phyloP scores from a whole-genome alignment of 2,797 vertebrate species.

The Rhinogobio ventralis region DNA sequence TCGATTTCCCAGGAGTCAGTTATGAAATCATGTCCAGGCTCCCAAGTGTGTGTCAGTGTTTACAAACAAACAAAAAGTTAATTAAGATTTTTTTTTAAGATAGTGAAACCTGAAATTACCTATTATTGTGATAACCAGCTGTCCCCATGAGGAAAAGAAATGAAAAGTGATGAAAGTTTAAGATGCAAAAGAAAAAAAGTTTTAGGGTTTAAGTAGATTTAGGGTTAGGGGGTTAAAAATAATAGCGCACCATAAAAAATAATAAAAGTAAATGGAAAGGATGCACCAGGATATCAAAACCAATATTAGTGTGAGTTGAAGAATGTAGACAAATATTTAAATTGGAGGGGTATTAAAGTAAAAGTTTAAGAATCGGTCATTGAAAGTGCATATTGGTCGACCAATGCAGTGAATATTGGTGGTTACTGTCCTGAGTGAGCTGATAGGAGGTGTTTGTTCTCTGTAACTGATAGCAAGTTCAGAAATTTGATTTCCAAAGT shows the following conservation, averaged over 20 bases:
- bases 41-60: not conserved
- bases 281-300: not conserved
- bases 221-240: not conserved
- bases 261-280: not conserved
- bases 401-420: constrained; percentile 9
- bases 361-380: constrained; percentile 4
- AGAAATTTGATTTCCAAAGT: constrained; percentile 76
- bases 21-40: not conserved
- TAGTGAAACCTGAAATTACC: not conserved
- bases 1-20: constrained; percentile 11
- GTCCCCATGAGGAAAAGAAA: not conserved
- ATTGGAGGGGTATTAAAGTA: not conserved
- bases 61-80: constrained; percentile 15
- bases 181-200: not conserved
- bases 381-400: not conserved
- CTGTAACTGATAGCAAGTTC: constrained; percentile 74
- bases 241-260: not conserved
- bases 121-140: not conserved
- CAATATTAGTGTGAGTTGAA: not conserved
- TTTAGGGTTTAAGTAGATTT: not conserved
- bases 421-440: constrained; percentile 14
- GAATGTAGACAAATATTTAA: not conserved
- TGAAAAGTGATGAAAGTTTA: not conserved
- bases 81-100: not conserved
- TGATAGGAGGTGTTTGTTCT: constrained; percentile 60